Conservation (phyloP, 1,140 invertebrate genomes). For the Eupeodes corollae region DNA sequence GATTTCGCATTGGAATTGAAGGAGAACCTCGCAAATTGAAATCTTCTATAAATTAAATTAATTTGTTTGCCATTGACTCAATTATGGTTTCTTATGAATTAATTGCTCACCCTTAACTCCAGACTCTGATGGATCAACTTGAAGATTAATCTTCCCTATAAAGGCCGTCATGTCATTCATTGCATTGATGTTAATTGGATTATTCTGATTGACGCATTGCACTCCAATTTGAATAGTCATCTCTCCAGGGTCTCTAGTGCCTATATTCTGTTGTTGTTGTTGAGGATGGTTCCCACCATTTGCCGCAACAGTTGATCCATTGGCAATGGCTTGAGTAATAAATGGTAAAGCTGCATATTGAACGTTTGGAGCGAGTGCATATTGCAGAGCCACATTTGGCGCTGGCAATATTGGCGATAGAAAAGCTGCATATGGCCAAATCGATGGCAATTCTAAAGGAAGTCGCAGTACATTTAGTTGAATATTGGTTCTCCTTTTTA, state of each 20-base stretch:
- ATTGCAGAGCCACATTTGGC: constrained; percentile 3
- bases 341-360: constrained; percentile 5
- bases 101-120: constrained; percentile 7
- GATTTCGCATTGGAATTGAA: too few species aligned
- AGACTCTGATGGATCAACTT: not conserved
- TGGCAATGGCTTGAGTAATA: not conserved
- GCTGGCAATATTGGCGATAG: constrained; percentile 8
- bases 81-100: too few species aligned
- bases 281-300: not conserved
- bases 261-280: not conserved
- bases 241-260: constrained; percentile 1
- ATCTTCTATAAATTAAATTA: too few species aligned
- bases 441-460: constrained; percentile 10
- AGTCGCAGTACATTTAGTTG: too few species aligned
- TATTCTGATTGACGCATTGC: constrained; percentile 10
- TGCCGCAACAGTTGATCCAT: not conserved
- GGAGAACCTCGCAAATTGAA: too few species aligned
- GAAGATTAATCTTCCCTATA: constrained; percentile 8
- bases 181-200: constrained; percentile 9
- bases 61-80: too few species aligned
- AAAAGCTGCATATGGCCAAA: constrained; percentile 10
- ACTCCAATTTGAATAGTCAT: constrained; percentile 13
- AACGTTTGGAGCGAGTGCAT: constrained; percentile 5
- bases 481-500: not conserved
- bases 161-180: constrained; percentile 5